Percentiles rank a stretch among this genome's conserved stretches.
Evolutionary conservation across 2,888 invertebrate genomes (phyloP).

Genomic region (Epirrhoe tristata): DNA sequence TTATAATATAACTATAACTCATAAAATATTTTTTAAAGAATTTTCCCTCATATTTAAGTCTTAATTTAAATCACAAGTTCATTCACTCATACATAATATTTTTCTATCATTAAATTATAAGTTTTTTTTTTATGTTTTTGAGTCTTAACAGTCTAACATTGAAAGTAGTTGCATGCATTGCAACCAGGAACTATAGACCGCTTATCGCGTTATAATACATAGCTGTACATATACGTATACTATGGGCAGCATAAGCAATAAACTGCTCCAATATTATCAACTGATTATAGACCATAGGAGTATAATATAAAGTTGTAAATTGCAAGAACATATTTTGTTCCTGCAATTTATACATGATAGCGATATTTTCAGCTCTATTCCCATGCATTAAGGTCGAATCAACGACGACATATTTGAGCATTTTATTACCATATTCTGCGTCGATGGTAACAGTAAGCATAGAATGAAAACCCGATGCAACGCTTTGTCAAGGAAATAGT

Average conservation of each 20-base stretch:
- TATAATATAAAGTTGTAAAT: neutral
- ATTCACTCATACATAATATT: neutral
- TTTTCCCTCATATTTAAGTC: neutral
- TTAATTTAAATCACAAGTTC: neutral
- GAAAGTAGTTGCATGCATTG: neutral
- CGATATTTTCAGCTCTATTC: neutral
- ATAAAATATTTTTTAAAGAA: neutral
- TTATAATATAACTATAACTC: too few species aligned
- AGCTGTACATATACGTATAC: constrained; percentile 32
- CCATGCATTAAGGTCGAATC: neutral
- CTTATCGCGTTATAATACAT: constrained; percentile 63
- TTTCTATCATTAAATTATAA: too few species aligned
- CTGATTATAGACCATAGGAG: neutral
- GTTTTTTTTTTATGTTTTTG: neutral
- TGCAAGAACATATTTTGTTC: neutral
- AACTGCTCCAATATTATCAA: constrained; percentile 4
- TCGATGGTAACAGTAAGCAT: constrained; percentile 5
- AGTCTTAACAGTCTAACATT: neutral
- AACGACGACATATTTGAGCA: neutral
- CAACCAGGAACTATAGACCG: constrained; percentile 3
- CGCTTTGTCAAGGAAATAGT: neutral
- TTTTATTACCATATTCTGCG: neutral
- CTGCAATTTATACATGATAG: neutral
- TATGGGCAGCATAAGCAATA: neutral
- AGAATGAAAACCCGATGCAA: neutral